phyloP scores from a whole-genome alignment of 2,888 invertebrate genomes.

The Cheilosia soror region DNA sequence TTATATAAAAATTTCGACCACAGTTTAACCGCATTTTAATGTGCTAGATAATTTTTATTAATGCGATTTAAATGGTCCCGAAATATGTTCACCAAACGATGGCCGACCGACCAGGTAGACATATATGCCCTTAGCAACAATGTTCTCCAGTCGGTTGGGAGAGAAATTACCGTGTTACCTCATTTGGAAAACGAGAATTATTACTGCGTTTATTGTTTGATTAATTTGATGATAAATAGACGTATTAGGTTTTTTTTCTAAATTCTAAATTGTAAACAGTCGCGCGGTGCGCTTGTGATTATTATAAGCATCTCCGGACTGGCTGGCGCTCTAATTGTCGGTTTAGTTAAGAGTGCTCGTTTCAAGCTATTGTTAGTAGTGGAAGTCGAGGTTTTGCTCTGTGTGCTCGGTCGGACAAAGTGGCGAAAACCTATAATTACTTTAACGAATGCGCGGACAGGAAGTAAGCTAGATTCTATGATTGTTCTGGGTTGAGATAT shows the following conservation, averaged over 20 bases:
- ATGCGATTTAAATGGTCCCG: conserved; percentile 71
- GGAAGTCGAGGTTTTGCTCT: conserved; percentile 8
- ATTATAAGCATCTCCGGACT: conserved; percentile 45
- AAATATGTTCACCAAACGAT: conserved; percentile 34
- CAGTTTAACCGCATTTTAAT: conserved; percentile 73
- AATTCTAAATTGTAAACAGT: conserved; percentile 58
- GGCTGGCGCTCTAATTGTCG: conserved; percentile 61
- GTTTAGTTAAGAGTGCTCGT: conserved; percentile 41
- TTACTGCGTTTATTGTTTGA: conserved; percentile 74
- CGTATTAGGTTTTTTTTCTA: conserved; percentile 51
- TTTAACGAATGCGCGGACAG: conserved; percentile 72
- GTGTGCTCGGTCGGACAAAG: conserved; percentile 40
- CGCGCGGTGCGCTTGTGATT: conserved; percentile 37
- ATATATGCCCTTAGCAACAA: not conserved
- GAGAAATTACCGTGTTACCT: conserved; percentile 73
- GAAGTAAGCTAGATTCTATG: conserved; percentile 65
- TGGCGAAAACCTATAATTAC: conserved; percentile 70
- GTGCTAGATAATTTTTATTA: conserved; percentile 75
- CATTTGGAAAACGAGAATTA: conserved; percentile 75
- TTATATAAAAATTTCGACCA: conserved; percentile 32
- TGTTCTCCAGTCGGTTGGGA: not conserved
- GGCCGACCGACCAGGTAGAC: not conserved
- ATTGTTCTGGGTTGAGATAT: conserved; percentile 17
- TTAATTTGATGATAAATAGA: conserved; percentile 75
- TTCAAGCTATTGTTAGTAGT: conserved; percentile 39